Conservation (phyloP, 2,888 invertebrate genomes). For the Apocheima hispidaria region DNA sequence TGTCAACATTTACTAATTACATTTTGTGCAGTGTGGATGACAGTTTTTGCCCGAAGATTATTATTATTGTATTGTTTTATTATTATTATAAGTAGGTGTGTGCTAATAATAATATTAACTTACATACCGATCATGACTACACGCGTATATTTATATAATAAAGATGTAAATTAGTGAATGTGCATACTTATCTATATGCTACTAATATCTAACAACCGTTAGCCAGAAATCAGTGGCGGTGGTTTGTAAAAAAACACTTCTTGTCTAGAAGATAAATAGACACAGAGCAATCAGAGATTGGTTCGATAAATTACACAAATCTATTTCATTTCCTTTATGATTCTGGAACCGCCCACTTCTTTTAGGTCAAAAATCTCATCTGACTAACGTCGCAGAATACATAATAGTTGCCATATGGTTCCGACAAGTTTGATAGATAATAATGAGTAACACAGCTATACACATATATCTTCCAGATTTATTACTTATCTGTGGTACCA, state of each 20-base stretch:
- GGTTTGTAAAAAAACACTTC: neutral
- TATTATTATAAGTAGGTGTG: no score
- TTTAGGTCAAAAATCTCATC: constrained; percentile 30
- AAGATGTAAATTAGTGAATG: no score
- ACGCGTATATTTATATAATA: no score
- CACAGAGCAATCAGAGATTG: neutral
- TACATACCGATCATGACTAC: no score
- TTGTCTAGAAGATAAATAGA: constrained; percentile 5
- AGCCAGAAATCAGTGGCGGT: neutral
- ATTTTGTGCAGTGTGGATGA: no score
- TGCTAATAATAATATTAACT: no score
- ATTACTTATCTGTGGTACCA: constrained; percentile 1
- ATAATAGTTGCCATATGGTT: neutral
- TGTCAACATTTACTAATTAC: no score
- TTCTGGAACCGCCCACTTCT: constrained; percentile 21
- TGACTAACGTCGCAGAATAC: neutral
- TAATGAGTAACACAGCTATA: neutral
- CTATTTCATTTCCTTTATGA: constrained; percentile 24
- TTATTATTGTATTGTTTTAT: no score
- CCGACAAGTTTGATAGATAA: constrained; percentile 2
- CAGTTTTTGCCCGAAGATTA: no score
- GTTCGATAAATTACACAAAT: constrained; percentile 14
- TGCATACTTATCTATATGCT: no score
- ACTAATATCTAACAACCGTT: neutral
- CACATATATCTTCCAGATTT: neutral